A percentile compares a stretch with the other conserved stretches of the same genome.
These are phyloP conservation scores for Epiblema foenella DNA, from an alignment of 2,888 invertebrate species.

Conservation along the genomic window DNA sequence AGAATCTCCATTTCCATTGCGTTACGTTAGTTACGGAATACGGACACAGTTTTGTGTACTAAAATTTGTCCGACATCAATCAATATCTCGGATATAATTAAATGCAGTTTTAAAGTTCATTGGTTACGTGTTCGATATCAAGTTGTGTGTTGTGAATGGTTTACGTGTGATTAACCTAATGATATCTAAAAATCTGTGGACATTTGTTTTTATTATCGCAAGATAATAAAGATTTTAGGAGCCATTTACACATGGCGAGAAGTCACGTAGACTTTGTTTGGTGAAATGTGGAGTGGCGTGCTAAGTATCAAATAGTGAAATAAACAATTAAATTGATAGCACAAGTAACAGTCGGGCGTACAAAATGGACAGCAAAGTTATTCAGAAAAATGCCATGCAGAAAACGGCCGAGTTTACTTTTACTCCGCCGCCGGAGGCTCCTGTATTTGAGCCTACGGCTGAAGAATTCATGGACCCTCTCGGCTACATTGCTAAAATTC, in stretches of 20 bases:
- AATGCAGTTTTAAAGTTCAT: conserved; percentile 30
- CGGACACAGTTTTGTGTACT: conserved; percentile 42
- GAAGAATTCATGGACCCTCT: conserved; percentile 91
- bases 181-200: conserved; percentile 41
- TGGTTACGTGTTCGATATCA: conserved; percentile 21
- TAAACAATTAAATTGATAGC: conserved; percentile 38
- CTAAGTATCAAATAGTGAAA: conserved; percentile 43
- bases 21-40: conserved; percentile 43
- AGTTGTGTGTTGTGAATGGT: conserved; percentile 26
- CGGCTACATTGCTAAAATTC: conserved; percentile 89
- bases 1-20: conserved; percentile 27
- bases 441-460: conserved; percentile 88
- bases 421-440: conserved; percentile 86
- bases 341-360: conserved; percentile 22
- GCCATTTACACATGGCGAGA: conserved; percentile 83
- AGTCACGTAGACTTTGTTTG: conserved; percentile 78
- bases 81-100: conserved; percentile 37
- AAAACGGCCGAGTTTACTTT: conserved; percentile 82
- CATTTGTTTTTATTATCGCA: conserved; percentile 43
- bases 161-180: conserved; percentile 29
- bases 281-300: conserved; percentile 44
- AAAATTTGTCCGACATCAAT: conserved; percentile 43
- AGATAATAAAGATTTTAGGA: conserved; percentile 56
- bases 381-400: conserved; percentile 83
- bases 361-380: conserved; percentile 79